Evolutionary conservation across 1,140 invertebrate genomes (phyloP), one percentile per base, ranked within the genome.

Genomic region (Drosophila sturtevanti): DNA sequence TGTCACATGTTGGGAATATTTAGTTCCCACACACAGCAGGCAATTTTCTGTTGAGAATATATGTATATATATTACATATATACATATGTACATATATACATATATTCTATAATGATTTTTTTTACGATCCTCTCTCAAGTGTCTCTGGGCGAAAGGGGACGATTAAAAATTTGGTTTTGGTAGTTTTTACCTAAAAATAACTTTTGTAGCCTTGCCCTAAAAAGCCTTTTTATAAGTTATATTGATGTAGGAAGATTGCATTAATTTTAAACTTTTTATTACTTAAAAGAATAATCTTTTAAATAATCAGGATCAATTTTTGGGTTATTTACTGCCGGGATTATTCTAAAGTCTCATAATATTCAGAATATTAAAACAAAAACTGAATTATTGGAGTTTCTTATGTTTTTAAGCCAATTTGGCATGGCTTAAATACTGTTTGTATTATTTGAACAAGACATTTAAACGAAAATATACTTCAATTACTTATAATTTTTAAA

Each of bases 1-100:
- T 79, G 79, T 84, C 79, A 77, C 79, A 84, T 87, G 84, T 79
- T 77, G 77, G 54, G 70, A 24, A 69, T 63, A 79, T 78, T 84
- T 58, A 77, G 84, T 89, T 89, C 84, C 84, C 84, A 89, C 84
- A 89, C 84, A 89, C 84, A 89, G 84, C 84, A 69, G 85, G 84
- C 79, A 72, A 48, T 48, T 48, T 21, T 48, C 41, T 18, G 71
- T 77, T 86, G 62, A 37, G 56, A 68, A 58, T 65, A 76, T 62
- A 62, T 69, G 61, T 55, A 24, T 4, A 3, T 24, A 24, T 4
- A 24, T 24, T n/a, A n/a, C n/a, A n/a, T 69, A 62, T 55, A 24
- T 4, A 3, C 4, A 24, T 4, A 24, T 24, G 4, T 24, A 24
- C 4, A 24, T 24, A 4, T 24, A 24, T 0, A 24, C 0, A 31